Evolutionary conservation across 1,140 invertebrate genomes (phyloP).

Genomic region (honey bee (Apis mellifera)): DNA sequence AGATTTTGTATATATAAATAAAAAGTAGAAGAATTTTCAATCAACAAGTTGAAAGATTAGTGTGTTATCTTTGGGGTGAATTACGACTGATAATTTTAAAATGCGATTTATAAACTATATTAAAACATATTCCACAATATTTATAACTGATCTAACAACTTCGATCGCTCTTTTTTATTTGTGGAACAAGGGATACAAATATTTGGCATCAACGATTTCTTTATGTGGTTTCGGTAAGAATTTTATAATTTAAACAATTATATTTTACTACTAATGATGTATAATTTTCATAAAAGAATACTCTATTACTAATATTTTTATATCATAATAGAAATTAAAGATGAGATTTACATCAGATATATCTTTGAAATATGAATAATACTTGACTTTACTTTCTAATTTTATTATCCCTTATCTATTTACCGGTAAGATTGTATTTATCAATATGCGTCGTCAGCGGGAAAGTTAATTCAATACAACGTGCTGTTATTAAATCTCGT

Average conservation of each 20-base stretch:
- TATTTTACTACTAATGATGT: background rate
- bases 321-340: background rate
- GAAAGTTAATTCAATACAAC: background rate
- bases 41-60: background rate
- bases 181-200: slow-evolving; percentile 25
- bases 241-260: background rate
- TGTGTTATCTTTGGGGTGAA: background rate
- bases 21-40: background rate
- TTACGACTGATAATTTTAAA: background rate
- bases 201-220: background rate
- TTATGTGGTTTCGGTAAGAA: slow-evolving; percentile 54
- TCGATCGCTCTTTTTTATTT: slow-evolving; percentile 30
- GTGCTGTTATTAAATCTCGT: background rate
- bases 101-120: slow-evolving; percentile 14
- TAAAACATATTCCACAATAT: slow-evolving; percentile 9
- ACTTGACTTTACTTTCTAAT: background rate
- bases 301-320: background rate
- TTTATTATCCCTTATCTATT: slow-evolving; percentile 4
- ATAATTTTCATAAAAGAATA: background rate
- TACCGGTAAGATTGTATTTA: background rate
- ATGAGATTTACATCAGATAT: background rate
- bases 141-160: background rate
- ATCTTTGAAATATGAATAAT: background rate
- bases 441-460: background rate
- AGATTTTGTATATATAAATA: background rate